Evolutionary conservation across 2,888 invertebrate species (phyloP).

Genomic region (Agrotis segetum): DNA sequence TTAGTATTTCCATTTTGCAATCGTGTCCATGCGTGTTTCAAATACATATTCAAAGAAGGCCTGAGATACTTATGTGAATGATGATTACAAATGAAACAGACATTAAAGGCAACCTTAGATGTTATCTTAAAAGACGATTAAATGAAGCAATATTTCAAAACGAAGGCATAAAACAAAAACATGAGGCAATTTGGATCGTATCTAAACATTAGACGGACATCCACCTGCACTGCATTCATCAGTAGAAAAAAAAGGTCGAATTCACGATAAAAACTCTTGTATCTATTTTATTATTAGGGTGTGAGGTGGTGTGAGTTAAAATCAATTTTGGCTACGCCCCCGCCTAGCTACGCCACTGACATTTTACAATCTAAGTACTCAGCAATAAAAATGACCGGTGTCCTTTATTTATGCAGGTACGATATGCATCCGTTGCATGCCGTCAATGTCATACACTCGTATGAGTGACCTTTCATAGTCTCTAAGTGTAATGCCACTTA

Average conservation of each 20-base stretch:
- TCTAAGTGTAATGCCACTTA: conserved; percentile 15
- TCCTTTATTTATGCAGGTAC: neutral
- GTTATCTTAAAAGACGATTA: conserved; percentile 24
- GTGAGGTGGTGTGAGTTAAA: too few relatives aligned
- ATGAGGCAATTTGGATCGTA: conserved; percentile 42
- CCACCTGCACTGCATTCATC: conserved; percentile 13
- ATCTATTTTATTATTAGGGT: conserved; percentile 14
- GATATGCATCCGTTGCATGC: conserved; percentile 22
- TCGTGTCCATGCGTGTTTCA: neutral
- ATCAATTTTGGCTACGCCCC: too few relatives aligned
- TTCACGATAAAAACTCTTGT: neutral
- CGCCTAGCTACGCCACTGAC: too few relatives aligned
- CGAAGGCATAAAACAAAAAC: conserved; percentile 27
- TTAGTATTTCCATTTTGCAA: conserved; percentile 1
- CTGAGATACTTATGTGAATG: neutral
- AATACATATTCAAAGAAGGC: neutral
- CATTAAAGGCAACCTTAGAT: conserved; percentile 11
- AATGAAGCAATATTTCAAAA: conserved; percentile 40
- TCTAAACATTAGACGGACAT: conserved; percentile 28
- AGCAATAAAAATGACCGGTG: neutral
- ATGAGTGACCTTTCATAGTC: conserved; percentile 43
- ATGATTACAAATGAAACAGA: neutral
- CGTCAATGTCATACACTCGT: conserved; percentile 40
- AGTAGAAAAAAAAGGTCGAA: conserved; percentile 16
- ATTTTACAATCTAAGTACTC: neutral